Percentiles rank a stretch among this genome's conserved stretches.
Conservation (phyloP, 2,888 invertebrate species). For the Machimus atricapillus region DNA sequence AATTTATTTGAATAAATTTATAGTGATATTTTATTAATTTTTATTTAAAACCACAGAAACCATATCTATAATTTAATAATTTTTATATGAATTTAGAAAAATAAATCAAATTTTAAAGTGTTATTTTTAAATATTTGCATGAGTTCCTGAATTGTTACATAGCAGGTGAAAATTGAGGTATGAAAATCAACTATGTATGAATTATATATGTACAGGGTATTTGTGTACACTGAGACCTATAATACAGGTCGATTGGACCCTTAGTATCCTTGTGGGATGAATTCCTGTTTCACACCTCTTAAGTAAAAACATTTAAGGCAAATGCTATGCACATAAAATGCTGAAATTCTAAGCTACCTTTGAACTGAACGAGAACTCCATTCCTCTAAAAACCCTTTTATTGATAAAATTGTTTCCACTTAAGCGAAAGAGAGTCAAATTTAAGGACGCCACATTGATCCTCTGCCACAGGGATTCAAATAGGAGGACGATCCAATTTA, state of each 20-base stretch:
- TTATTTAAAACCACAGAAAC: too few relatives aligned
- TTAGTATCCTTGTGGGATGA: not conserved
- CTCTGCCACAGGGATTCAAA: not conserved
- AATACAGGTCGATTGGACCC: not conserved
- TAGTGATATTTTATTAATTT: too few relatives aligned
- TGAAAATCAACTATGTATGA: not conserved
- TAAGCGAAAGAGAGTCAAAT: not conserved
- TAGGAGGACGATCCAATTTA: not conserved
- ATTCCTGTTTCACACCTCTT: not conserved
- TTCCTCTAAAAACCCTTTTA: not conserved
- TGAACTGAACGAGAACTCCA: not conserved
- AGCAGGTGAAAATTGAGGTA: not conserved
- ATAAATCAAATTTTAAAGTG: too few relatives aligned
- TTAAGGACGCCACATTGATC: not conserved
- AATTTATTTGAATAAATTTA: too few relatives aligned
- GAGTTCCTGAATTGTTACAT: not conserved
- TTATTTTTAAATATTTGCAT: too few relatives aligned
- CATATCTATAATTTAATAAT: too few relatives aligned
- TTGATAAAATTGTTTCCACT: not conserved
- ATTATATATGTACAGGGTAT: not conserved
- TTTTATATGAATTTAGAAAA: too few relatives aligned
- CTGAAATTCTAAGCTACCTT: not conserved
- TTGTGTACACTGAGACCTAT: not conserved
- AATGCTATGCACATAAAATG: not conserved
- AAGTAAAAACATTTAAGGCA: not conserved